Percentiles rank a stretch among this genome's conserved stretches.
Evolutionary conservation across 2,113 vertebrate species (phyloP).

Genomic region (Takifugu bimaculatus): DNA sequence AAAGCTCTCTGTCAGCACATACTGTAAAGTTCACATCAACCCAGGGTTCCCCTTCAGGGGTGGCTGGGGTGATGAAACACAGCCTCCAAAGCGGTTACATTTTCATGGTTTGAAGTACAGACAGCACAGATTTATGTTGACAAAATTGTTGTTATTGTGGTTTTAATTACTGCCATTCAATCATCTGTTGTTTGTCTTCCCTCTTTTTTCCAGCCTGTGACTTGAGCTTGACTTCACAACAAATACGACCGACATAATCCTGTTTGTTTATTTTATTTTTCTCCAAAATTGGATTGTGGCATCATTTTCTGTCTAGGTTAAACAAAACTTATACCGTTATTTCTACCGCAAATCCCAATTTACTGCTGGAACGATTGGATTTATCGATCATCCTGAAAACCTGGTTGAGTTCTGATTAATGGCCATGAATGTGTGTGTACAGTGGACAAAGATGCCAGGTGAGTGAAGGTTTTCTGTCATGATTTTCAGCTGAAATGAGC

Average conservation of each 20-base stretch:
- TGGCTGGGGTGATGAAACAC: too few relatives aligned
- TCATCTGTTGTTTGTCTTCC: neutral
- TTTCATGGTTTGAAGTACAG: neutral
- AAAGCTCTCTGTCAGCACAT: slow-evolving; percentile 9
- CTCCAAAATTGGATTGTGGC: neutral
- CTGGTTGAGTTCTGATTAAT: neutral
- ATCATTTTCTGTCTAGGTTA: neutral
- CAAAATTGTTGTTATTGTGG: neutral
- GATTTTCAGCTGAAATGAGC: too few relatives aligned
- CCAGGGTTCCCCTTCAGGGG: slow-evolving; percentile 5
- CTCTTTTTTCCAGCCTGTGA: neutral
- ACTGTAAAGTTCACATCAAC: slow-evolving; percentile 9
- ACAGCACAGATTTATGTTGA: slow-evolving; percentile 9
- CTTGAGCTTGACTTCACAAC: neutral
- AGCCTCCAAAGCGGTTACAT: too few relatives aligned
- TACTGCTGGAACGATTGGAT: neutral
- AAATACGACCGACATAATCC: neutral
- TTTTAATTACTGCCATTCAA: neutral
- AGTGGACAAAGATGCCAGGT: too few relatives aligned
- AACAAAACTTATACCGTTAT: too few relatives aligned
- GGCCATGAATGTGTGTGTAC: too few relatives aligned
- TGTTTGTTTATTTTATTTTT: neutral
- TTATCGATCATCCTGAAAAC: neutral
- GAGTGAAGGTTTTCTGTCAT: too few relatives aligned
- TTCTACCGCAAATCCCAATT: too few relatives aligned